Evolutionary conservation across 2,888 invertebrate genomes (phyloP), one percentile per base, ranked within the genome.

Genomic region (Rotaria socialis): DNA sequence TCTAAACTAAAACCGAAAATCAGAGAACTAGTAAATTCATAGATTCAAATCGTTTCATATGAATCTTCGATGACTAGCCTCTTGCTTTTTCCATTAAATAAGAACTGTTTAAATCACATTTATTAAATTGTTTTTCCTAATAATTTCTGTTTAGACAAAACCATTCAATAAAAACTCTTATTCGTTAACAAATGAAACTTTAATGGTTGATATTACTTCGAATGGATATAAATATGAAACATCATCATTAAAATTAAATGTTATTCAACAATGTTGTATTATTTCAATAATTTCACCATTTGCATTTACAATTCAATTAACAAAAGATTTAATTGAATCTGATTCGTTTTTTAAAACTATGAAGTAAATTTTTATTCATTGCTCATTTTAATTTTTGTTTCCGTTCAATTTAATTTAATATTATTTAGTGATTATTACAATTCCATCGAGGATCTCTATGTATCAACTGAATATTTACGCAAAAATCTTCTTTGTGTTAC

Each of bases 281-380:
- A 10, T 80, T 8, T 80, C 80, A 11, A 47, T 47, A 24, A 80
- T 11, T 10, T 47, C 43, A 24, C 80, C 80, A 14, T 47, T 47
- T 80, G 47, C 47, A 80, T 80, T 80, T 47, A 80, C 80, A 43
- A n/a, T 80, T n/a, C 80, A 80, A 80, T 80, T 80, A 80, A 24
- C 47, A 24, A 43, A 8, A 22, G 47, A 80, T 47, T 4, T 47
- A 24, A 8, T 47, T n/a, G 47, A 24, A n/a, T 80, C 47, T 80
- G 80, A 80, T 47, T 8, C n/a, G 14, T 80, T 80, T 47, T 80
- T 47, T 47, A 80, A 80, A 80, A 24, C 22, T 3, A 47, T 80
- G 80, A 80, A 80, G 80, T 80, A 47, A 52, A 52, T 11, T 16
- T 52, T 1, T 14, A 16, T 52, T 52, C 8, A 16, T 52, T 7